Percentiles rank a stretch among this genome's conserved stretches.
Conservation (phyloP, 2,797 vertebrate genomes). For the Catostomus latipinnis region DNA sequence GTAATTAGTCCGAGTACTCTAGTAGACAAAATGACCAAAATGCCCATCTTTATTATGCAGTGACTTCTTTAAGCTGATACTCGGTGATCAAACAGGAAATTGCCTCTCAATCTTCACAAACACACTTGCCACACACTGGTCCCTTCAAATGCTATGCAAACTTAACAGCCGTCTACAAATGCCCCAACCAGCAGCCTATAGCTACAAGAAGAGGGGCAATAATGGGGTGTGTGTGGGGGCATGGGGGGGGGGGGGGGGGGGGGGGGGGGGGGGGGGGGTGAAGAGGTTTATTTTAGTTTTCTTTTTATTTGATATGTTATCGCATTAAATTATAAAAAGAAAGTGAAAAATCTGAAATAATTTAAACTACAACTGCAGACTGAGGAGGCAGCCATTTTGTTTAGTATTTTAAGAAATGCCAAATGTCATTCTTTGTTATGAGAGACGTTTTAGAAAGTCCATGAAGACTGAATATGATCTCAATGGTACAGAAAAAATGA, state of each 20-base stretch:
- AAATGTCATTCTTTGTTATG: conserved; percentile 8
- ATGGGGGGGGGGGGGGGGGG: neutral
- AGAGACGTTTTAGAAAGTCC: neutral
- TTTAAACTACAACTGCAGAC: conserved; percentile 27
- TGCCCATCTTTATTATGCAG: neutral
- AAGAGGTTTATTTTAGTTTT: conserved; percentile 16
- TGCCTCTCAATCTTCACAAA: neutral
- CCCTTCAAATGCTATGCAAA: conserved; percentile 22
- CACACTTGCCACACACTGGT: conserved; percentile 23
- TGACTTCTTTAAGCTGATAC: neutral
- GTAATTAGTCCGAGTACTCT: neutral
- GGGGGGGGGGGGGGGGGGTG: neutral
- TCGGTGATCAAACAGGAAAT: neutral
- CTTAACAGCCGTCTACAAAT: conserved; percentile 61
- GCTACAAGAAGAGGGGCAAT: conserved; percentile 34
- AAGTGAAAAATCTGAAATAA: neutral
- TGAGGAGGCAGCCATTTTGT: conserved; percentile 47
- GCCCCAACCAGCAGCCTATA: conserved; percentile 58
- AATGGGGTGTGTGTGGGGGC: neutral
- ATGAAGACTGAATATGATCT: neutral
- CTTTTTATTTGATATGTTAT: conserved; percentile 5
- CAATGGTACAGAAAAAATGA: neutral
- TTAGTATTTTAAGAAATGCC: conserved; percentile 4
- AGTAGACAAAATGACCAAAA: neutral
- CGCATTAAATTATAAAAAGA: neutral